Evolutionary conservation across 2,113 vertebrate species (phyloP), one percentile per base, ranked within the genome.

Genomic region (Pandion haliaetus): DNA sequence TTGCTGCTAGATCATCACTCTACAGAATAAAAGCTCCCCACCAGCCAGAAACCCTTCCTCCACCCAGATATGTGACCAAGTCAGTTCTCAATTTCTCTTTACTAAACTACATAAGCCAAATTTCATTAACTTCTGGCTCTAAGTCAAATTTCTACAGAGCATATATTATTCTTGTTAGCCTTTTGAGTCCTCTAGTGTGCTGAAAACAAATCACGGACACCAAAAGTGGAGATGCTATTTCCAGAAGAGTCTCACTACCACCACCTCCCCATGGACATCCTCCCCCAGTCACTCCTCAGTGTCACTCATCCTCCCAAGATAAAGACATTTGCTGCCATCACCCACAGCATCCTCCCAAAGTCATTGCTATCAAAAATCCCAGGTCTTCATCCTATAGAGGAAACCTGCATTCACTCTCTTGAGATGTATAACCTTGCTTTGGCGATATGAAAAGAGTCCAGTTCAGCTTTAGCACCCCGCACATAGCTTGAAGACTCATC

Each of bases 181-280:
- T 49, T 69, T 5, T 10, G 59, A 81, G 29, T 23, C 29, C n/a
- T 63, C n/a, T 2, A 17, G 34, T 5, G 25, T 0, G 1, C 17
- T 6, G 36, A 26, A 76, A 90, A 5, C 0, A 6, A 78, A 67
- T 5, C 31, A 38, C 0, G 1, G 72, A 15, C 73, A 42, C 8
- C 59, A 59, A 25, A 73, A 66, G 0, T 2, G 3, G 45, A 34
- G 8, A 6, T 0, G 9, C 12, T 14, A 4, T 11, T 63, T 31
- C 55, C 52, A 40, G 36, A 65, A 31, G 25, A 6, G 19, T 29
- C 67, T 70, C 28, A 4, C 29, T 36, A 23, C 54, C 36, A 69
- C 18, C 90, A 14, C 21, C 34, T 47, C 31, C 55, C 54, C 23
- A 6, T 4, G 50, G 80, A 49, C 32, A 4, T 17, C 36, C 19